Conservation (phyloP, 2,888 invertebrate genomes). For the Thera obeliscata region DNA sequence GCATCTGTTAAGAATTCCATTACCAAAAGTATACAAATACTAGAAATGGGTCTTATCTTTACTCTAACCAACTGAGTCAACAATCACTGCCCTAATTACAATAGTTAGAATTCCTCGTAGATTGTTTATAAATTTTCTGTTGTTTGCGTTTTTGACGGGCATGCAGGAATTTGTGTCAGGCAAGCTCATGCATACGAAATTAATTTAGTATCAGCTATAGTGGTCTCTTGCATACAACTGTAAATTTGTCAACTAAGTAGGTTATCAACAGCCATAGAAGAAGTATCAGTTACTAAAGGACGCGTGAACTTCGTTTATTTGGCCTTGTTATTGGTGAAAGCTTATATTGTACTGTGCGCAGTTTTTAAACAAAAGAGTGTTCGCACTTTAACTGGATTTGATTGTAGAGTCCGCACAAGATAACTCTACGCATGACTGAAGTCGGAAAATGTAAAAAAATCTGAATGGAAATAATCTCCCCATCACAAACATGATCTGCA, state of each 20-base stretch:
- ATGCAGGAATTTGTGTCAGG: conserved; percentile 26
- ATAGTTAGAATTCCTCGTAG: conserved; percentile 37
- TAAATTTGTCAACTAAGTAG: conserved; percentile 17
- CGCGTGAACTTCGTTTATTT: background rate
- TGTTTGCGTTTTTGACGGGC: conserved; percentile 37
- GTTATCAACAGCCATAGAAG: background rate
- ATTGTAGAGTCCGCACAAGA: background rate
- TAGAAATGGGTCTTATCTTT: conserved; percentile 14
- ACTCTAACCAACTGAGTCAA: conserved; percentile 5
- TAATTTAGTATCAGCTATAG: conserved; percentile 12
- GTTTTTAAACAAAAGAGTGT: background rate
- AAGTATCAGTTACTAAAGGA: conserved; percentile 4
- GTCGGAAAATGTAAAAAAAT: too few species aligned
- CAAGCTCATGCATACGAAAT: conserved; percentile 23
- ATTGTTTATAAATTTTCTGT: conserved; percentile 44
- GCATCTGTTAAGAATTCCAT: background rate
- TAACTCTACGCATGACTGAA: too few species aligned
- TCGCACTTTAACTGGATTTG: conserved; percentile 6
- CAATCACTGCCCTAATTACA: conserved; percentile 7
- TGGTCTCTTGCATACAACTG: conserved; percentile 15
- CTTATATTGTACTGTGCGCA: background rate
- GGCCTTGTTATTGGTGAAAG: background rate
- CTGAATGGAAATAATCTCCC: too few species aligned
- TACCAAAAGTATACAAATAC: background rate
- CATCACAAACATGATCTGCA: too few species aligned